Conservation (phyloP, 2,113 vertebrate species). For the Vireo altiloquus region DNA sequence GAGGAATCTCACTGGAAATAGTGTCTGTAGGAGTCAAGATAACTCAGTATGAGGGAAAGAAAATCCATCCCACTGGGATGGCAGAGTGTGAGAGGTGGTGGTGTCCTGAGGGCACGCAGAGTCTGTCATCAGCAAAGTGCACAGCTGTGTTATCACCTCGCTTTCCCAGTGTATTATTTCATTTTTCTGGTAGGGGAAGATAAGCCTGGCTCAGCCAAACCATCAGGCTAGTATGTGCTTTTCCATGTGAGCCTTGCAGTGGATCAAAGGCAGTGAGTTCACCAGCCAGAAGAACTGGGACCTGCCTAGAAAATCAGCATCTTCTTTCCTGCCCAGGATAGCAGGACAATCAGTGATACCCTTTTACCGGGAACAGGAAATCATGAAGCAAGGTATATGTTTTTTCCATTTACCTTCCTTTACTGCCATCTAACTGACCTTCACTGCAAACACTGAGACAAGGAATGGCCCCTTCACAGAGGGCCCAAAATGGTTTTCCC, state of each 20-base stretch:
- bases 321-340: background rate
- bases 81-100: background rate
- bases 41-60: background rate
- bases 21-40: background rate
- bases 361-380: background rate
- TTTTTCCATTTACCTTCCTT: background rate
- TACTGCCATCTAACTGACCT: background rate
- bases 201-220: background rate
- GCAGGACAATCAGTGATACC: background rate
- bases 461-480: background rate
- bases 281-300: background rate
- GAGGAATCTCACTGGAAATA: background rate
- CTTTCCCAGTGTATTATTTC: background rate
- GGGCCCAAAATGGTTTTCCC: background rate
- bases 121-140: background rate
- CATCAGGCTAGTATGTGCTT: background rate
- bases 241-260: background rate
- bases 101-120: background rate
- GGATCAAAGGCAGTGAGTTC: background rate
- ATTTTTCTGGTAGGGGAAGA: background rate
- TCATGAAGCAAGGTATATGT: background rate
- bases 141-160: background rate
- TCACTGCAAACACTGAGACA: background rate
- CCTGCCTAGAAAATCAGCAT: background rate
- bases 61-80: background rate